These are phyloP conservation scores for Pocillopora verrucosa DNA, from an alignment of 64 coral and sea anemone species.

Conservation along the genomic window DNA sequence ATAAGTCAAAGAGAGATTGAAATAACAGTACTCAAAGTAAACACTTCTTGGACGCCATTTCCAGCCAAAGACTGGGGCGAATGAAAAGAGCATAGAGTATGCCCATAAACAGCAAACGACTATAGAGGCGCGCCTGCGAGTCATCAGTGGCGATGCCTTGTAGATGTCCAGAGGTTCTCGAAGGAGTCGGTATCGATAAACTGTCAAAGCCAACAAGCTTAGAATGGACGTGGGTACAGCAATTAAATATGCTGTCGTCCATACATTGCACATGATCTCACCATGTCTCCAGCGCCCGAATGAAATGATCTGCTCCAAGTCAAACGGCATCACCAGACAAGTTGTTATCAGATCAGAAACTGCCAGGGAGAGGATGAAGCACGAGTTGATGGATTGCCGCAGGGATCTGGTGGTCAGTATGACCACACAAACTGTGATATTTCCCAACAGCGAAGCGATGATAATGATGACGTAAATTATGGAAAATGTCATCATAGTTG, in stretches of 20 bases:
- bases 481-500: neutral
- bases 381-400: neutral
- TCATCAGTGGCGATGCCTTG: constrained; percentile 43
- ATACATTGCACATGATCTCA: constrained; percentile 31
- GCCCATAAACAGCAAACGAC: constrained; percentile 1
- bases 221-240: neutral
- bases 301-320: constrained; percentile 28
- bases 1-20: constrained; percentile 24
- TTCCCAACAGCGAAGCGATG: neutral
- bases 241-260: constrained; percentile 2
- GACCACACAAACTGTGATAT: neutral
- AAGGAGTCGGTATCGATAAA: constrained; percentile 27
- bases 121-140: neutral
- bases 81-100: constrained; percentile 28
- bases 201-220: constrained; percentile 12
- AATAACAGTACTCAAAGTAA: neutral
- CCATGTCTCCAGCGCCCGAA: constrained; percentile 9
- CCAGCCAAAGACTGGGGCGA: constrained; percentile 22
- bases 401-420: neutral
- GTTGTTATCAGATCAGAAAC: constrained; percentile 25
- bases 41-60: neutral
- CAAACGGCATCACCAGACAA: constrained; percentile 6
- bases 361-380: constrained; percentile 29
- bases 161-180: constrained; percentile 10
- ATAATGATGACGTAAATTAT: neutral